A percentile compares a stretch with the other conserved stretches of the same genome.
phyloP scores from a whole-genome alignment of 2,888 invertebrate species.

The Argynnis bischoffii region DNA sequence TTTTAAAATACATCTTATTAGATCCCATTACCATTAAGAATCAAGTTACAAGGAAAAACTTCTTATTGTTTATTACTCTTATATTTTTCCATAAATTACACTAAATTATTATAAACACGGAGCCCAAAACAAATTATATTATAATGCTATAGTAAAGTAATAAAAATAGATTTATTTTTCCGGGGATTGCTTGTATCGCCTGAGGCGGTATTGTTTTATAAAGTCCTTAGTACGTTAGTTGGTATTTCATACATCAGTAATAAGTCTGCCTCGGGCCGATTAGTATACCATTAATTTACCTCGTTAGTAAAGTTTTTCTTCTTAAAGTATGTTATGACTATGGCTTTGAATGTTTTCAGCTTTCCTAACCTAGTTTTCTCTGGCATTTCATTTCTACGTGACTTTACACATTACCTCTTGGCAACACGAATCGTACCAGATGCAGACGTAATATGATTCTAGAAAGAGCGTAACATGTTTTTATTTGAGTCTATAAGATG shows the following conservation, averaged over 20 bases:
- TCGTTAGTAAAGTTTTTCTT: constrained; percentile 23
- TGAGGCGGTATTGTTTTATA: not conserved
- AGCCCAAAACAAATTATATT: not conserved
- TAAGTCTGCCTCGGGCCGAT: constrained; percentile 21
- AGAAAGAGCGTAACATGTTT: constrained; percentile 36
- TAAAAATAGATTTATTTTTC: not conserved
- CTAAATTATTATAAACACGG: no score
- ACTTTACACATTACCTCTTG: constrained; percentile 25
- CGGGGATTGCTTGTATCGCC: not conserved
- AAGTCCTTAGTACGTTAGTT: constrained; percentile 2
- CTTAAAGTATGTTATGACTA: constrained; percentile 13
- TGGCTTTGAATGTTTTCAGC: constrained; percentile 24
- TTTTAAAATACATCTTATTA: no score
- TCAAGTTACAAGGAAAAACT: no score
- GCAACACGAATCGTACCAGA: constrained; percentile 30
- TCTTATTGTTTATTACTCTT: no score
- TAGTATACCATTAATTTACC: constrained; percentile 13
- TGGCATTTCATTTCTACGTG: constrained; percentile 25
- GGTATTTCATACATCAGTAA: constrained; percentile 5
- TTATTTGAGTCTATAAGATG: constrained; percentile 34
- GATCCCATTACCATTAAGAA: no score
- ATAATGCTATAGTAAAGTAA: not conserved
- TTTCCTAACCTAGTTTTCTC: constrained; percentile 21
- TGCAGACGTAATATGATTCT: constrained; percentile 32
- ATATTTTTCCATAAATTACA: no score